A percentile compares a stretch with the other conserved stretches of the same genome.
Conservation (phyloP, 2,113 vertebrate species). For the Ptychochromis oligacanthus region DNA sequence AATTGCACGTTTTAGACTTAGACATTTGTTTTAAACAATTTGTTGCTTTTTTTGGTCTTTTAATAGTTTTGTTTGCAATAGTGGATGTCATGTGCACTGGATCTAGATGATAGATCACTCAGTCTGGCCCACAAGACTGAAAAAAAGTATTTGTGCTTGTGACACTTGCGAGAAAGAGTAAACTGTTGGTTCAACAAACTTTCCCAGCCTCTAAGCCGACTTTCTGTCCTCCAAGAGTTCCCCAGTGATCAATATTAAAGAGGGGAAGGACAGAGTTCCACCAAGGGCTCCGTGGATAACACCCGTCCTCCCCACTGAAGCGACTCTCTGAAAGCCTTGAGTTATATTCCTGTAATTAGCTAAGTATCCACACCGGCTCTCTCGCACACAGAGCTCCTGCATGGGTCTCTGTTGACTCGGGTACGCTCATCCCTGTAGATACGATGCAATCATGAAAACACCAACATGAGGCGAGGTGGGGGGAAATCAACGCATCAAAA, state of each 20-base stretch:
- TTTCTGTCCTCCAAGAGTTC: constrained; percentile 60
- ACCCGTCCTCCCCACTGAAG: constrained; percentile 45
- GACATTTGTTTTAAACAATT: background rate
- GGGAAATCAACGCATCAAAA: constrained; percentile 58
- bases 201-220: constrained; percentile 34
- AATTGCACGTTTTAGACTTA: background rate
- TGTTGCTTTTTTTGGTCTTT: constrained; percentile 2
- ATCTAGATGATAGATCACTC: background rate
- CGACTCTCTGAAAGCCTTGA: constrained; percentile 55
- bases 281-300: constrained; percentile 50
- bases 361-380: constrained; percentile 57
- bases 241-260: constrained; percentile 68
- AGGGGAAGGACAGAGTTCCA: constrained; percentile 71
- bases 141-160: constrained; percentile 11
- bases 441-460: constrained; percentile 61
- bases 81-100: background rate
- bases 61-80: background rate
- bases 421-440: constrained; percentile 45
- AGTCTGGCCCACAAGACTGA: background rate
- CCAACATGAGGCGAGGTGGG: constrained; percentile 10
- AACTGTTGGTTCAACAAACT: constrained; percentile 63
- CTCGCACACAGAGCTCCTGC: constrained; percentile 21
- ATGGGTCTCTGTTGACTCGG: constrained; percentile 38
- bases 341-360: constrained; percentile 72
- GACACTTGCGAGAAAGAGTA: constrained; percentile 42